Percentiles rank a stretch among this genome's conserved stretches.
Conservation (phyloP, 2,113 vertebrate genomes). For the Numida meleagris region DNA sequence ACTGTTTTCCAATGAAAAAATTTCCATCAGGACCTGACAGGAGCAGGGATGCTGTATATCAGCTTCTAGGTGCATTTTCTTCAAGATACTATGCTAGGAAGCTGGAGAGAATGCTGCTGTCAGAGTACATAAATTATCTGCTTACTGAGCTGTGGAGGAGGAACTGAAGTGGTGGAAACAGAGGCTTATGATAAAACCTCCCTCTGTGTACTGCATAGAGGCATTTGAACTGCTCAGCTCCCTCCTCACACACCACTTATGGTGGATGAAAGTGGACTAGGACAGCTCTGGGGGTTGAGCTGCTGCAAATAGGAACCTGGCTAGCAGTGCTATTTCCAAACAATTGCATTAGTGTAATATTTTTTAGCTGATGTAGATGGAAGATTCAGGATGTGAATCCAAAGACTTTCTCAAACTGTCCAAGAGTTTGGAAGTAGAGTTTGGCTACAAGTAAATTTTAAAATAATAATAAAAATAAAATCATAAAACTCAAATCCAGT, state of each 20-base stretch:
- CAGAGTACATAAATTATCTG: slow-evolving; percentile 56
- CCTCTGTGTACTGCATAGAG: not conserved
- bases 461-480: not conserved
- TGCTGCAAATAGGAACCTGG: slow-evolving; percentile 17
- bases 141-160: slow-evolving; percentile 38
- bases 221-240: not conserved
- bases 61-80: slow-evolving; percentile 45
- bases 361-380: slow-evolving; percentile 40
- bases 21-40: not conserved
- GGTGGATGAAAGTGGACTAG: slow-evolving; percentile 39
- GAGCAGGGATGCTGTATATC: not conserved
- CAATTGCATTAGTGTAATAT: not conserved
- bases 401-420: not conserved
- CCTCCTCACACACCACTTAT: not conserved
- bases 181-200: slow-evolving; percentile 43
- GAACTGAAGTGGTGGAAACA: slow-evolving; percentile 40
- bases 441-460: not conserved
- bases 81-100: slow-evolving; percentile 48
- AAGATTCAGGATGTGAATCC: not conserved
- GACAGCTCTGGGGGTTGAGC: slow-evolving; percentile 23
- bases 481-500: slow-evolving; percentile 7
- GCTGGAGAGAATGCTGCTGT: slow-evolving; percentile 40
- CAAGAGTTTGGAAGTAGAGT: not conserved
- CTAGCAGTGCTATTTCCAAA: not conserved
- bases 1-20: not conserved